These are phyloP conservation scores for Oreocharis arfaki DNA, from an alignment of 2,113 vertebrate genomes.

Conservation along the genomic window DNA sequence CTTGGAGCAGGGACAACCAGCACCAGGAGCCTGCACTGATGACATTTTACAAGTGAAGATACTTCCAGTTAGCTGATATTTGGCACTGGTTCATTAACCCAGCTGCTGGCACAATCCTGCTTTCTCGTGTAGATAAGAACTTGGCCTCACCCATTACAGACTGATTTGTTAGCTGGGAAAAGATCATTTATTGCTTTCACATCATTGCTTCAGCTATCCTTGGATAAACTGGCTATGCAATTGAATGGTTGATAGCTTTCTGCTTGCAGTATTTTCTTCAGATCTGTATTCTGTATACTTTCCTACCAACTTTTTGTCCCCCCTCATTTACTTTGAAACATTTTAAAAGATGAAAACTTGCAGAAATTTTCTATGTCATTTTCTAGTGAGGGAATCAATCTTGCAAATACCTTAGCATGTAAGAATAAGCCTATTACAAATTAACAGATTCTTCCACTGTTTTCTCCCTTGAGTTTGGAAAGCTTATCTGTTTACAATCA, in stretches of 20 bases:
- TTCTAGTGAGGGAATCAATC: not conserved
- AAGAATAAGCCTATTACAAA: not conserved
- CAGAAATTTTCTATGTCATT: not conserved
- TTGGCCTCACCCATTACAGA: slow-evolving; percentile 25
- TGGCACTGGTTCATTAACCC: slow-evolving; percentile 5
- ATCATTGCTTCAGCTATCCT: slow-evolving; percentile 5
- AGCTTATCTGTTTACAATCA: not conserved
- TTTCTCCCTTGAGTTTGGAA: not conserved
- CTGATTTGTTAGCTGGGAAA: slow-evolving; percentile 53
- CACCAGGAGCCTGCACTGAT: not conserved
- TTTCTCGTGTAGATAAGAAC: slow-evolving; percentile 44
- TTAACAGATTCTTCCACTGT: not conserved
- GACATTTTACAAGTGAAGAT: not conserved
- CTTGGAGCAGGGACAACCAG: not conserved
- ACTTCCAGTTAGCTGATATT: not conserved
- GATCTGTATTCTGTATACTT: not conserved
- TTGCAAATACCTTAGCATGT: not conserved
- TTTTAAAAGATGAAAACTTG: not conserved
- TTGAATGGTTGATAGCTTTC: not conserved
- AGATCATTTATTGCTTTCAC: slow-evolving; percentile 50
- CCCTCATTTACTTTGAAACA: not conserved
- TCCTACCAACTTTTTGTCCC: not conserved
- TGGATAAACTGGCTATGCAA: not conserved
- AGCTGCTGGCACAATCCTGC: slow-evolving; percentile 33
- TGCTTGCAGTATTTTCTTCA: not conserved